phyloP scores from a whole-genome alignment of 1,140 invertebrate genomes.

The Glossosoma conforme region DNA sequence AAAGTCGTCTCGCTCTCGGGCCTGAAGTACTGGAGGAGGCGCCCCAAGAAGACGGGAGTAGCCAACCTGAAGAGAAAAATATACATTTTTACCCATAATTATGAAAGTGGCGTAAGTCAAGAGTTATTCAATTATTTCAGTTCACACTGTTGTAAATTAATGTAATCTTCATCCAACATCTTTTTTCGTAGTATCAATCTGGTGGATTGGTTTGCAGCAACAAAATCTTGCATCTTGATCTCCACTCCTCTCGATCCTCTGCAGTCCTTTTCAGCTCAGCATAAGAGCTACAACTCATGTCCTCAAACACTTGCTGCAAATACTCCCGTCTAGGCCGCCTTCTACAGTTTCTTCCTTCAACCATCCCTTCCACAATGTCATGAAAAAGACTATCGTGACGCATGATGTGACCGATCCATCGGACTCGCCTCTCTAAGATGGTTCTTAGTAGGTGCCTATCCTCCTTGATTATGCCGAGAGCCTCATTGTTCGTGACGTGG shows the following conservation, averaged over 20 bases:
- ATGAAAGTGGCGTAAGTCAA: background rate
- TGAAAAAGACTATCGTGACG: no score
- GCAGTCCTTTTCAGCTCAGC: no score
- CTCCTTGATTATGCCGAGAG: no score
- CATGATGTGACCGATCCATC: no score
- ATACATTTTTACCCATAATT: background rate
- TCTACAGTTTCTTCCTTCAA: no score
- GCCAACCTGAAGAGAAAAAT: conserved; percentile 30
- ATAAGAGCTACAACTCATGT: no score
- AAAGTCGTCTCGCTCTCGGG: conserved; percentile 36
- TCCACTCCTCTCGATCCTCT: background rate
- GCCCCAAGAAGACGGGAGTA: conserved; percentile 51
- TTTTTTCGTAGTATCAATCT: background rate
- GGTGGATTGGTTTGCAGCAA: background rate
- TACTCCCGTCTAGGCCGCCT: no score
- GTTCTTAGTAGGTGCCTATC: no score
- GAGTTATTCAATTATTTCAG: background rate
- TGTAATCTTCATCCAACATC: background rate
- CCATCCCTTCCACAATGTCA: no score
- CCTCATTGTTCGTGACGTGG: no score
- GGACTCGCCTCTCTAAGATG: no score
- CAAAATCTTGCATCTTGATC: background rate
- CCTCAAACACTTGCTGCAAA: no score
- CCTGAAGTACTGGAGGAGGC: conserved; percentile 51
- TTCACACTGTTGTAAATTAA: background rate